phyloP scores from a whole-genome alignment of 2,888 invertebrate genomes.

The Bimastos eiseni region DNA sequence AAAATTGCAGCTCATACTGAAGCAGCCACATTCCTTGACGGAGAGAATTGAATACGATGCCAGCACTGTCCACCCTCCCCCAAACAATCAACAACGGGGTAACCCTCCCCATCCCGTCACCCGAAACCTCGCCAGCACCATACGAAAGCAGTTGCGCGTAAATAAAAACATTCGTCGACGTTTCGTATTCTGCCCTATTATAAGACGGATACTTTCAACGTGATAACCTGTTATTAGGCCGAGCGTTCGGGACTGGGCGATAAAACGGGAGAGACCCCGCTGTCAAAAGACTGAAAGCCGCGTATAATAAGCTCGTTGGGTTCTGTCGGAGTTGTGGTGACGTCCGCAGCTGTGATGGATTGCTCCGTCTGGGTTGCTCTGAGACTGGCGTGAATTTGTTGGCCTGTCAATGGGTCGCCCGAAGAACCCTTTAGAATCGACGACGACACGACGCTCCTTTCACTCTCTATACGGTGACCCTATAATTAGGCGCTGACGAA shows the following conservation, averaged over 20 bases:
- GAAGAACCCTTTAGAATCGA: background rate
- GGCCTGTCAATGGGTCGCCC: background rate
- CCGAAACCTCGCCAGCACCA: background rate
- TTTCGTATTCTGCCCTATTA: background rate
- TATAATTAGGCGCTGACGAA: slow-evolving; percentile 6
- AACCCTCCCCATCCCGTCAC: background rate
- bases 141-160: background rate
- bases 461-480: background rate
- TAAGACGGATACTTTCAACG: background rate
- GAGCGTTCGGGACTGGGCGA: background rate
- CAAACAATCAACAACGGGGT: background rate
- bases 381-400: background rate
- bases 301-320: background rate
- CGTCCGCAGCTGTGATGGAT: background rate
- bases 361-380: background rate
- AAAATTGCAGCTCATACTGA: background rate
- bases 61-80: background rate
- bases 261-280: slow-evolving; percentile 1
- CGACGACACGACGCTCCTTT: background rate
- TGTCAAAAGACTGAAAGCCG: background rate
- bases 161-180: background rate
- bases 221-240: background rate
- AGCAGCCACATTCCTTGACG: background rate
- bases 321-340: background rate
- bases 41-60: background rate